A percentile compares a stretch with the other conserved stretches of the same genome.
Conservation (phyloP, 2,888 invertebrate species). For the Ptilodon capucinus region DNA sequence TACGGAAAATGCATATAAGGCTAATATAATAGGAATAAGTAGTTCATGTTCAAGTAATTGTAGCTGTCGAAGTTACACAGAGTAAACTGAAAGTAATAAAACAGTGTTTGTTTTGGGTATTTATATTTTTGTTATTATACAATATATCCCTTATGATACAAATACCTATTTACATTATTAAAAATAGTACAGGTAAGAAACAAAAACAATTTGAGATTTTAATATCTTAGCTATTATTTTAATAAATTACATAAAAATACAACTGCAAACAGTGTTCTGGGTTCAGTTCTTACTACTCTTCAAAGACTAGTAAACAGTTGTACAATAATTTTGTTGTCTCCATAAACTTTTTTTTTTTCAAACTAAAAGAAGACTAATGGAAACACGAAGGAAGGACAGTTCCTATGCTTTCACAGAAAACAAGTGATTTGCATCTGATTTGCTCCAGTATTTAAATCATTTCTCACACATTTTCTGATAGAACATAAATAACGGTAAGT, state of each 20-base stretch:
- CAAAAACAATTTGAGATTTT: conserved; percentile 74
- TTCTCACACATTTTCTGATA: conserved; percentile 49
- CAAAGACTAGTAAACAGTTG: conserved; percentile 58
- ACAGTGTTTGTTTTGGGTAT: conserved; percentile 53
- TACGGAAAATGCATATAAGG: conserved; percentile 10
- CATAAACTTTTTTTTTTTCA: conserved; percentile 23
- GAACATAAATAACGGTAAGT: conserved; percentile 78
- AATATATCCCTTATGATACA: conserved; percentile 74
- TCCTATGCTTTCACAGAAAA: conserved; percentile 71
- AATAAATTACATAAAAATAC: conserved; percentile 50
- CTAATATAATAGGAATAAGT: conserved; percentile 6
- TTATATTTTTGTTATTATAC: conserved; percentile 80
- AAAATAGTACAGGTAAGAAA: conserved; percentile 73
- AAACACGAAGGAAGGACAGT: conserved; percentile 47
- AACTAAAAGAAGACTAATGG: conserved; percentile 62
- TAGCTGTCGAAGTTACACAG: conserved; percentile 20
- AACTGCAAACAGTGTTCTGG: conserved; percentile 52
- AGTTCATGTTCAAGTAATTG: conserved; percentile 21
- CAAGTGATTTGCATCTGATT: conserved; percentile 55
- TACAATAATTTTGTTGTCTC: conserved; percentile 33
- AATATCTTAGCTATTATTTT: conserved; percentile 47
- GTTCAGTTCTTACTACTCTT: conserved; percentile 53
- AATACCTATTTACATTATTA: conserved; percentile 68
- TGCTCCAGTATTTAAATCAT: conserved; percentile 45
- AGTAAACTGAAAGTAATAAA: conserved; percentile 32